These are phyloP conservation scores for Lanius collurio DNA, from an alignment of 2,113 vertebrate genomes.

Conservation along the genomic window DNA sequence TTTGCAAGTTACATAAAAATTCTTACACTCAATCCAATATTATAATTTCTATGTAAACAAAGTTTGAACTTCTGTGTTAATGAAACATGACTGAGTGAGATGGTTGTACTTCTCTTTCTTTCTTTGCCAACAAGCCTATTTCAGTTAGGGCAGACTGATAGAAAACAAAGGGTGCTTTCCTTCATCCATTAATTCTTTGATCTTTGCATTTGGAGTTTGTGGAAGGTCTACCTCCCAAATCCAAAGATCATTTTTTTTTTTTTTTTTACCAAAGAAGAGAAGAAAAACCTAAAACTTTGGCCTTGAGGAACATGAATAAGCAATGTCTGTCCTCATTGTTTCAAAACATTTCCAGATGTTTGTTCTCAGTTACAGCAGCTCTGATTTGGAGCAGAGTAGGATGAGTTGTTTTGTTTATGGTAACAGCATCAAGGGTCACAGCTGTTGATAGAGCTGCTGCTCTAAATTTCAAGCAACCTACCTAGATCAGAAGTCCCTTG, in stretches of 20 bases:
- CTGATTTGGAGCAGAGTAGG: neutral
- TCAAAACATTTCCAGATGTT: neutral
- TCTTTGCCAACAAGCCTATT: neutral
- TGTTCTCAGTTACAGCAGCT: neutral
- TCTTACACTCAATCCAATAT: neutral
- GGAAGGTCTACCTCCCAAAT: neutral
- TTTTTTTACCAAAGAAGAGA: neutral
- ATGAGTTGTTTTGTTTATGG: neutral
- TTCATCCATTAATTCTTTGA: neutral
- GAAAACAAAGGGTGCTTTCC: neutral
- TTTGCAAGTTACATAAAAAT: neutral
- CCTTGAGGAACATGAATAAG: neutral
- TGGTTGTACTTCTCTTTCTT: neutral
- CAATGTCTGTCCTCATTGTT: neutral
- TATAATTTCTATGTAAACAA: neutral
- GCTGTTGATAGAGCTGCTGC: neutral
- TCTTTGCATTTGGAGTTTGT: neutral
- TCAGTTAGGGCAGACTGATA: neutral
- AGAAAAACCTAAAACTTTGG: neutral
- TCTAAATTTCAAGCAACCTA: neutral
- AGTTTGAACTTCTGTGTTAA: neutral
- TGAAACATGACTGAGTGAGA: neutral
- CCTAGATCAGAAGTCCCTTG: neutral
- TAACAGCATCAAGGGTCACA: neutral
- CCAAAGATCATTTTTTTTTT: neutral